Base-by-base conservation (phyloP, 1,140 invertebrate genomes). In the Drosophila bocqueti region DNA sequence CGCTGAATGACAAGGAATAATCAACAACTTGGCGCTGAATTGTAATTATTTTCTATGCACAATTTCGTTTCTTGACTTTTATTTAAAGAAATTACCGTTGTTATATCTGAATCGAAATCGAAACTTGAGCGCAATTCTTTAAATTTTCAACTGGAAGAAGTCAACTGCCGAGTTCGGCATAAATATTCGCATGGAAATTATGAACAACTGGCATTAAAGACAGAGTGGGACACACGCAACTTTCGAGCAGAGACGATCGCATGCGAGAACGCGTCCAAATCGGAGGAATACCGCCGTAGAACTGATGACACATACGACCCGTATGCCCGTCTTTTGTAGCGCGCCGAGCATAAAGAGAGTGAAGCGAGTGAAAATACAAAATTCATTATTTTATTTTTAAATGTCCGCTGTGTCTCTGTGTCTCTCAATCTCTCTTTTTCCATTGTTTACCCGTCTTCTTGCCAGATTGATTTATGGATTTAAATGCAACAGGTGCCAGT, bases 391-490 rank as follows among this genome's bases (percentile, higher is more conserved):
- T 87, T 84, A 81, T 89, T 87, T 89, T 81, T 87, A 84, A 87
- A 81, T 65, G 63, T 61, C 43, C 62, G 64, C 68, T 77, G 49
- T 62, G 24, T 29, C 34, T 58, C 62, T 64, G 55, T 66, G n/a
- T 16, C 13, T 36, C 42, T 62, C 58, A 46, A 64, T 63, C 52
- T 16, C 8, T 38, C 61, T 63, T 75, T 78, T 40, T 83, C 36
- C 43, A 67, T 69, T 78, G 73, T 72, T 67, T 66, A 50, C 40
- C 43, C 50, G 45, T 72, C 31, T 57, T 63, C 40, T 57, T 18
- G 42, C 15, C 42, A 43, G 49, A 89, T 89, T 89, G 81, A 83
- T 89, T 87, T 89, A 81, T 81, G 57, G 84, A 87, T 84, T 87
- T 66, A 50, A 74, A 42, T 71, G 81, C 61, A 87, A 87, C 84